Conservation (phyloP, 2,797 vertebrate species). For the Mormyrops attenuatus region DNA sequence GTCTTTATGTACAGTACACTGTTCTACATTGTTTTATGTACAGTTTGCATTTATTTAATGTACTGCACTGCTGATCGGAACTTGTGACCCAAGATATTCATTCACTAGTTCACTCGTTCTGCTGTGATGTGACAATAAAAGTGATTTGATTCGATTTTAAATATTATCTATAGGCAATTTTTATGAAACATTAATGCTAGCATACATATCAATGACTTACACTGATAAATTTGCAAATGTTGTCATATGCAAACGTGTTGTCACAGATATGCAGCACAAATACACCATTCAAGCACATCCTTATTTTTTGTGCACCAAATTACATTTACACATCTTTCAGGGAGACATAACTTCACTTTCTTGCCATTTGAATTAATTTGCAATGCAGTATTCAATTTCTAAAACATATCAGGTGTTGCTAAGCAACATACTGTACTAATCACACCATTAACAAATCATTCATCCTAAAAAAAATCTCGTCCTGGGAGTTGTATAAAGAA, state of each 20-base stretch:
- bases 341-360: conserved; percentile 24
- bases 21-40: no score
- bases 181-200: neutral
- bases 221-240: neutral
- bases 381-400: conserved; percentile 35
- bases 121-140: neutral
- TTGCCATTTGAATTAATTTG: conserved; percentile 25
- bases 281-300: neutral
- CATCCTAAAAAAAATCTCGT: conserved; percentile 22
- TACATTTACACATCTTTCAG: conserved; percentile 25
- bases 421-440: conserved; percentile 31
- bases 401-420: conserved; percentile 34
- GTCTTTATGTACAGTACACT: no score
- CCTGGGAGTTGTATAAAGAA: neutral
- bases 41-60: neutral
- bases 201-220: neutral
- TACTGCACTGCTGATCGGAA: neutral
- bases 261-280: neutral
- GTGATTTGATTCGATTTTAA: neutral
- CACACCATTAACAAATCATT: conserved; percentile 31
- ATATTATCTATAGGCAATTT: neutral
- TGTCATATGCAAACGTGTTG: neutral
- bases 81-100: neutral
- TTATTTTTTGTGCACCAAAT: neutral
- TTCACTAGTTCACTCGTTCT: neutral